Conservation (phyloP, 1,140 invertebrate genomes). For the Harlomillsia oculata region DNA sequence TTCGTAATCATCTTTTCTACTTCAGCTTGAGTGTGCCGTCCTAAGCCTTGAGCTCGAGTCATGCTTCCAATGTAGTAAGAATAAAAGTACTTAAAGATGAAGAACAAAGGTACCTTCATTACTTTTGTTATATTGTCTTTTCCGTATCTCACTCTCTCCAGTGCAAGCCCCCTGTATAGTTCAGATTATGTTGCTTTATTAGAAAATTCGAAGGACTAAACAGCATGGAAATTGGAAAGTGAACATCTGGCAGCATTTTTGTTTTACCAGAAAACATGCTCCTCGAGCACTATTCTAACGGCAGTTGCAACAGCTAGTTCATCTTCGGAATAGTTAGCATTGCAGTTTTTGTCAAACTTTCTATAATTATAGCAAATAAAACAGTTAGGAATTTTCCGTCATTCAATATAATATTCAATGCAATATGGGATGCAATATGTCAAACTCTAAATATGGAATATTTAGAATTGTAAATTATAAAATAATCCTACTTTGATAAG, state of each 20-base stretch:
- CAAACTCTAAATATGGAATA: too few relatives aligned
- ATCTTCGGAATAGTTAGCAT: not conserved
- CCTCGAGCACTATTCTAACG: constrained; percentile 18
- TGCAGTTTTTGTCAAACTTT: constrained; percentile 24
- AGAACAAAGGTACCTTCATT: not conserved
- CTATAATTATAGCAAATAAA: constrained; percentile 5
- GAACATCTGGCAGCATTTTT: too few relatives aligned
- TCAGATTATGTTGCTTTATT: not conserved
- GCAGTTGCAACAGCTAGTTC: constrained; percentile 2
- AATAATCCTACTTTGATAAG: constrained; percentile 15
- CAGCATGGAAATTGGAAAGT: not conserved
- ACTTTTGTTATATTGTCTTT: not conserved
- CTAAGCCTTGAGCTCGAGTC: constrained; percentile 14
- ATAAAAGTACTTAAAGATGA: not conserved
- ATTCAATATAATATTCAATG: too few relatives aligned
- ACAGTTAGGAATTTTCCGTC: too few relatives aligned
- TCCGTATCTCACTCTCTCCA: not conserved
- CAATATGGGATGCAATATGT: too few relatives aligned
- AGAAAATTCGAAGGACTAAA: not conserved
- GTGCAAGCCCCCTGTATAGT: not conserved
- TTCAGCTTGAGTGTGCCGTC: constrained; percentile 5
- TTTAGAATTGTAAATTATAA: not conserved
- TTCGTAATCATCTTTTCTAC: constrained; percentile 1
- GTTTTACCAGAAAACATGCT: constrained; percentile 22
- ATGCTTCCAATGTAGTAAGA: not conserved